Evolutionary conservation across 2,797 vertebrate species (phyloP), one percentile per base, ranked within the genome.

Genomic region (Eulemur albifrons): DNA sequence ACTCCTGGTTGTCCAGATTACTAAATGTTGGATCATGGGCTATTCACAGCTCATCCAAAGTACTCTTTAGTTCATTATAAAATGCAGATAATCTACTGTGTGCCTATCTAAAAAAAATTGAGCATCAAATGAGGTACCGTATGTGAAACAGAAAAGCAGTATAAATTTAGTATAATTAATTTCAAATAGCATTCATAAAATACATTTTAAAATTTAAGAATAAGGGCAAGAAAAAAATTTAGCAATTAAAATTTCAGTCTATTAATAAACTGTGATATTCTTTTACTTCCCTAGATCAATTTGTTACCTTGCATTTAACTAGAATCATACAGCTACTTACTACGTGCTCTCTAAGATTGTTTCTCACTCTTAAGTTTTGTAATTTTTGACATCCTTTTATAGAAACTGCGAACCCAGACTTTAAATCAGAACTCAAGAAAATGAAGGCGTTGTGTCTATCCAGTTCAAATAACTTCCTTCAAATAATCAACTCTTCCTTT

Each of bases 211-310:
- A 92, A 96, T 86, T 94, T 38, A 95, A 92, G 61, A 95, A 75
- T 76, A 87, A 84, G 11, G 30, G 7, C 8, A 92, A 83, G 77
- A 85, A 96, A 91, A 90, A 63, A 48, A 1, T 52, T 88, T 38
- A 82, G 67, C 59, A 85, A 93, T 97, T 96, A 95, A 88, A 17
- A 63, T 81, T 95, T 88, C 30, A 35, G 43, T 86, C 67, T 95
- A 25, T 94, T 90, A 69, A 84, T 88, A 67, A 76, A 83, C 8
- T 73, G 50, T 79, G 52, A 67, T 90, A 57, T 94, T 67, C 8
- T 85, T 90, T 84, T 48, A 76, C 18, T 94, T 89, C 85, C 59
- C 67, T 23, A 79, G 27, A 54, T 0, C 43, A 88, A 92, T 77
- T 92, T 93, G 93, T 75, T 94, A 69, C 7, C n/a, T 32, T 82